These are phyloP conservation scores for Halisarca cf. caerulea DNA, from an alignment of 37 sponge, comb jelly and placozoan species.

Conservation along the genomic window DNA sequence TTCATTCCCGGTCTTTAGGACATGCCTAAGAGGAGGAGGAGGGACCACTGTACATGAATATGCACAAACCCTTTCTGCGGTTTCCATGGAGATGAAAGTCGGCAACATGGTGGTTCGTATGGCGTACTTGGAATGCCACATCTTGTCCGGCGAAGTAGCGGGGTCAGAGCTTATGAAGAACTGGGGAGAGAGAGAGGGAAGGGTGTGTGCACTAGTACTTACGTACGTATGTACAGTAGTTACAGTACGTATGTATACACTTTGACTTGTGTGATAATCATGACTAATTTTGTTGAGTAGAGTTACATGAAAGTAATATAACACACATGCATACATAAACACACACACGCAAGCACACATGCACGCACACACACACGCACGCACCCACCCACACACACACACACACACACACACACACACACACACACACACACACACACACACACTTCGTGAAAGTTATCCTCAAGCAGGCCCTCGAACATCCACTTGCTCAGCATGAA, in stretches of 20 bases:
- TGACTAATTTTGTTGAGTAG: too few species aligned
- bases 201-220: too few species aligned
- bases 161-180: constrained; percentile 81
- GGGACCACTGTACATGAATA: neutral
- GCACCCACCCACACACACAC: too few species aligned
- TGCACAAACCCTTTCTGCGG: constrained; percentile 88
- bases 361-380: too few species aligned
- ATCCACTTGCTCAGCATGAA: constrained; percentile 90
- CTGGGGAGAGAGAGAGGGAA: constrained; percentile 28
- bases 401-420: neutral
- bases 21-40: too few species aligned
- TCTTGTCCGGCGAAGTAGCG: constrained; percentile 53
- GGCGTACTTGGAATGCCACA: constrained; percentile 93
- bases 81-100: constrained; percentile 72
- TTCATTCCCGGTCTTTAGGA: too few species aligned
- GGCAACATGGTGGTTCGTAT: constrained; percentile 81
- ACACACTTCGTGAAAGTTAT: constrained; percentile 61
- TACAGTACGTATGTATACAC: too few species aligned
- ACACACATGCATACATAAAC: too few species aligned
- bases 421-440: neutral
- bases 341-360: too few species aligned
- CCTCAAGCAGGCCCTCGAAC: constrained; percentile 91
- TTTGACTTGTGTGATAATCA: too few species aligned
- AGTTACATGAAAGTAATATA: too few species aligned
- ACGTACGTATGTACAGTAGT: too few species aligned